Base-by-base conservation (phyloP, 2,888 invertebrate genomes). In the Craniophora ligustri region DNA sequence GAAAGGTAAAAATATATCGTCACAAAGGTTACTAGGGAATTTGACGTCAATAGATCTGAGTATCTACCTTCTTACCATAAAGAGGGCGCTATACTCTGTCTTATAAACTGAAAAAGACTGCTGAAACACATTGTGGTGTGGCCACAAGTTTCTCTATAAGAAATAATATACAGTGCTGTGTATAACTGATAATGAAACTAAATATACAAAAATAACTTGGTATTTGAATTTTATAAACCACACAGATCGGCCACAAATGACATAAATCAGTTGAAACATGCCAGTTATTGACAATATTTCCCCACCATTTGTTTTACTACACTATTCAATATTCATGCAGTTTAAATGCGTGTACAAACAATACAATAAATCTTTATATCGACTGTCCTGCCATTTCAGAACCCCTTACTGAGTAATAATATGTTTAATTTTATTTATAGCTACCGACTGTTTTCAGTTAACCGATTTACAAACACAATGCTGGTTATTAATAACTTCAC, bases 381-480 rank as follows among this genome's bases (percentile, higher is more conserved):
- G 75, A 74, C 64, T 69, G 59, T 57, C 55, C 65, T 78, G 73
- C 74, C 76, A 71, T 58, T 76, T 72, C 53, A 59, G 64, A 73
- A 78, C 72, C 82, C 79, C 79, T 76, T 78, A 72, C 73, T 71
- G 68, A 72, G 71, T 77, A 77, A 78, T 80, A 76, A 72, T 72
- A 69, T 72, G 71, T 76, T 79, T 75, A 81, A 81, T 77, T 75
- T 78, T 75, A 81, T 83, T 80, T 79, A 84, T 79, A 64, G 59
- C 67, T 59, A 41, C 64, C 42, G 59, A 67, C 53, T 63, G 50
- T 53, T 67, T 45, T 59, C 63, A 65, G 59, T 63, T 34, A 48
- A 62, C 35, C 39, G 32, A 55, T 47, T 67, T 45, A 55, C 32
- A 51, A 67, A 56, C 35, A 71, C 55, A 55, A 49, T 55, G 26